Evolutionary conservation across 1,140 invertebrate genomes (phyloP), one percentile per base, ranked within the genome.

Genomic region (Listronotus bonariensis): DNA sequence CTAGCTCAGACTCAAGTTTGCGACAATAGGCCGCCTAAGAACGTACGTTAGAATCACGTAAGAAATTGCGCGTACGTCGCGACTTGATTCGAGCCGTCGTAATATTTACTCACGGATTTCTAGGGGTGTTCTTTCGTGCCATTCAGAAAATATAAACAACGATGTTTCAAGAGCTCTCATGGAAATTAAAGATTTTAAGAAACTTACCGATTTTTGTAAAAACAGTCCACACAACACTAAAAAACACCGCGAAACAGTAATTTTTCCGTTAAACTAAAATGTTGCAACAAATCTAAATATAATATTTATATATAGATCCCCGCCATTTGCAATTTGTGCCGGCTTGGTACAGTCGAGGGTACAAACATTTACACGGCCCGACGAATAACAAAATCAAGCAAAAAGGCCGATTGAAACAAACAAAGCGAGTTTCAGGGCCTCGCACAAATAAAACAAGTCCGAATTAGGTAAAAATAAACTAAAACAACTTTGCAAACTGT

Each of bases 241-340:
- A 58, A 56, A 71, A 61, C 63, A 46, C 41, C 53, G 31, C 66
- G 57, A 68, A 68, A 61, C 62, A 51, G 38, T 31, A 70, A 60
- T 65, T 69, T 72, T 58, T 57, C 36, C 20, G 20, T 41, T 52
- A 49, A 74, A 71, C 64, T 60, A 65, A 71, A 74, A 71, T 62
- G 62, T 69, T 58, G 61, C 70, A 72, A 71, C 61, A 68, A 70
- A 64, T 73, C 69, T 69, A 74, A 72, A 72, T 70, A 70, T 69
- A 70, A 74, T 72, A 71, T 72, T 74, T 74, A 74, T 74, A 72
- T 74, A 74, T 74, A 74, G 71, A 71, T 56, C 59, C 54, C 65
- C 69, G 72, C 72, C 72, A 74, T 74, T 74, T 72, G 72, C 68
- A 71, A 74, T 69, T 64, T 62, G 61, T 69, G 65, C 71, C 72